phyloP scores from a whole-genome alignment of 2,888 invertebrate species.

The Sarcophaga subvicina region DNA sequence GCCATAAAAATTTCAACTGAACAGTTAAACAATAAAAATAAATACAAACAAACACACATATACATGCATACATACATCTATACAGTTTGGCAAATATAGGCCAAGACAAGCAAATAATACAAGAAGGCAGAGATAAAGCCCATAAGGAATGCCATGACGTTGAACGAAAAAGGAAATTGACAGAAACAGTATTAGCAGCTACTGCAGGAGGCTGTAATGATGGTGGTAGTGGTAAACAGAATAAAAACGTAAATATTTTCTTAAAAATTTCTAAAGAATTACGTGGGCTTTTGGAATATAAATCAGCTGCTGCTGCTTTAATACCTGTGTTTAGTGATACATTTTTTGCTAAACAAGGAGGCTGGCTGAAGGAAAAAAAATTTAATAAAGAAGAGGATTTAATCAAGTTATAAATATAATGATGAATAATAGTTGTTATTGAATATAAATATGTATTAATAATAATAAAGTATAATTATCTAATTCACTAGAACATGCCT shows the following conservation, averaged over 20 bases:
- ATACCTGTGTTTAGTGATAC: no score
- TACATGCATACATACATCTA: no score
- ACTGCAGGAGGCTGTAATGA: no score
- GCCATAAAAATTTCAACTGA: slow-evolving; percentile 24
- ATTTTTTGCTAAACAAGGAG: not conserved
- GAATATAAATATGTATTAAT: not conserved
- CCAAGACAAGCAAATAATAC: not conserved
- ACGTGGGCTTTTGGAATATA: slow-evolving; percentile 35
- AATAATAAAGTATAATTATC: not conserved
- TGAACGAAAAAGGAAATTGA: not conserved
- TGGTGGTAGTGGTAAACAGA: not conserved
- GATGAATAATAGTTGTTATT: slow-evolving; percentile 16
- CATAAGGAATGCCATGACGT: not conserved
- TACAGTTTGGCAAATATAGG: no score
- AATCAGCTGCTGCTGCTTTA: slow-evolving; percentile 9
- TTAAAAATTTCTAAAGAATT: slow-evolving; percentile 36
- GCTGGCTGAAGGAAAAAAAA: not conserved
- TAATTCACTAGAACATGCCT: not conserved
- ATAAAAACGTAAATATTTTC: slow-evolving; percentile 41
- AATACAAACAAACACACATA: not conserved
- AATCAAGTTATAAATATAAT: slow-evolving; percentile 1
- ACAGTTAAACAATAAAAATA: slow-evolving; percentile 13
- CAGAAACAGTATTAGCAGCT: not conserved
- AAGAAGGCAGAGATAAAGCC: not conserved
- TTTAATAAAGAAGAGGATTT: slow-evolving; percentile 15